phyloP scores from a whole-genome alignment of 2,888 invertebrate genomes.

The Phragmatobia fuliginosa region DNA sequence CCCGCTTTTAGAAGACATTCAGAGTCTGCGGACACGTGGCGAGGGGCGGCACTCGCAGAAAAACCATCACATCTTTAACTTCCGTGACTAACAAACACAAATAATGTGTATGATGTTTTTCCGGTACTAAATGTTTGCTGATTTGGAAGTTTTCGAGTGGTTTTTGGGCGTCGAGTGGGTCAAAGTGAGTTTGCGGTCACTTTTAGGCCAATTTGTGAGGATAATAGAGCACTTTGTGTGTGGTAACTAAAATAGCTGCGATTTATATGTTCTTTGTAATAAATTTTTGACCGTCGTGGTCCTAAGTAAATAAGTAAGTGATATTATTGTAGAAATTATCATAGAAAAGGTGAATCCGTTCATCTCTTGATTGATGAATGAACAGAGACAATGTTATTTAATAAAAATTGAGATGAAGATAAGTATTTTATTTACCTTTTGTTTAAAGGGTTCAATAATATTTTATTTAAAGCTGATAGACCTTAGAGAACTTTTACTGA shows the following conservation, averaged over 20 bases:
- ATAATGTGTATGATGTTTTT: slow-evolving; percentile 84
- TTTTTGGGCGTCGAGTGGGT: slow-evolving; percentile 70
- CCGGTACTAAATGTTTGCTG: slow-evolving; percentile 79
- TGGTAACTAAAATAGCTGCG: slow-evolving; percentile 23
- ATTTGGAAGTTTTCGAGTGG: slow-evolving; percentile 72
- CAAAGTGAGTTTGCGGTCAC: slow-evolving; percentile 52
- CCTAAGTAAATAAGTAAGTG: background rate
- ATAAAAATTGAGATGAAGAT: background rate
- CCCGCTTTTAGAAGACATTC: slow-evolving; percentile 82
- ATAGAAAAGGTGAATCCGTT: no score
- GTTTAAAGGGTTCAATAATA: no score
- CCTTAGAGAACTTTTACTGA: background rate
- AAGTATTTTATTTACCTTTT: background rate
- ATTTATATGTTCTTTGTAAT: background rate
- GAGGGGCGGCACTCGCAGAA: slow-evolving; percentile 76
- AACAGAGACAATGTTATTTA: no score
- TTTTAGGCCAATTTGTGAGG: slow-evolving; percentile 48
- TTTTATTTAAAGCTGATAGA: background rate
- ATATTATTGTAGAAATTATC: no score
- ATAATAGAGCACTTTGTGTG: slow-evolving; percentile 42
- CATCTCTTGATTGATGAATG: no score
- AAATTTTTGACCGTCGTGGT: background rate
- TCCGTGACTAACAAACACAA: slow-evolving; percentile 82
- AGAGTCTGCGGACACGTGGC: slow-evolving; percentile 82
- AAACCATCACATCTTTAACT: slow-evolving; percentile 81